Evolutionary conservation across 2,797 vertebrate genomes (phyloP).

Genomic region (Tapirus indicus): DNA sequence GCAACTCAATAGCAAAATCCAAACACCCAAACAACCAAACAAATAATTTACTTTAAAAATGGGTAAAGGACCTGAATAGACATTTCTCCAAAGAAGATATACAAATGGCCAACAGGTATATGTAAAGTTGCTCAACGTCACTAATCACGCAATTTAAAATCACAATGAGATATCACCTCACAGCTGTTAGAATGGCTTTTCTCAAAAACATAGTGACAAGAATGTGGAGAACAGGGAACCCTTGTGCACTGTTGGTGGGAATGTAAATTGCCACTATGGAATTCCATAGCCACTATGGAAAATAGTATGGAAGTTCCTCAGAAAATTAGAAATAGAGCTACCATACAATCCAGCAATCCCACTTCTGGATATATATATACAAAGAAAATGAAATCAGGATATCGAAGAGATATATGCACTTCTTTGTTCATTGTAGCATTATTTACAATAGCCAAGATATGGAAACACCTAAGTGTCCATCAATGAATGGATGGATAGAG

Average conservation of each 20-base stretch:
- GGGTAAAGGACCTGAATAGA: background rate
- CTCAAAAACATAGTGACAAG: background rate
- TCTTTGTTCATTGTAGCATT: too few relatives aligned
- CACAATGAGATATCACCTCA: background rate
- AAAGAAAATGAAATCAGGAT: too few relatives aligned
- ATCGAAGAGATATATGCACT: too few relatives aligned
- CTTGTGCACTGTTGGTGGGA: background rate
- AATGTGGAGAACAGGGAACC: background rate
- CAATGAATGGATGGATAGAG: too few relatives aligned
- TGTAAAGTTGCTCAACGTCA: background rate
- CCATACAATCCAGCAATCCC: too few relatives aligned
- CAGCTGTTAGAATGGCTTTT: background rate
- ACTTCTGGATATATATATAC: too few relatives aligned
- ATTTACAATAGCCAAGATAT: too few relatives aligned
- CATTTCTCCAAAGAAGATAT: background rate
- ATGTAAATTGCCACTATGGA: too few relatives aligned
- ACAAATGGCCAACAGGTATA: background rate
- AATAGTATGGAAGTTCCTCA: too few relatives aligned
- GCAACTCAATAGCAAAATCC: background rate
- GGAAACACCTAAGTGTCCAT: too few relatives aligned
- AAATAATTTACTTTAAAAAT: background rate
- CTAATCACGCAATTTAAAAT: background rate
- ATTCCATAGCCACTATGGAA: too few relatives aligned
- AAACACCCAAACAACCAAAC: background rate
- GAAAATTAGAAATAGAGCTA: too few relatives aligned